Conservation (phyloP, 2,888 invertebrate genomes). For the Nebria brevicollis region DNA sequence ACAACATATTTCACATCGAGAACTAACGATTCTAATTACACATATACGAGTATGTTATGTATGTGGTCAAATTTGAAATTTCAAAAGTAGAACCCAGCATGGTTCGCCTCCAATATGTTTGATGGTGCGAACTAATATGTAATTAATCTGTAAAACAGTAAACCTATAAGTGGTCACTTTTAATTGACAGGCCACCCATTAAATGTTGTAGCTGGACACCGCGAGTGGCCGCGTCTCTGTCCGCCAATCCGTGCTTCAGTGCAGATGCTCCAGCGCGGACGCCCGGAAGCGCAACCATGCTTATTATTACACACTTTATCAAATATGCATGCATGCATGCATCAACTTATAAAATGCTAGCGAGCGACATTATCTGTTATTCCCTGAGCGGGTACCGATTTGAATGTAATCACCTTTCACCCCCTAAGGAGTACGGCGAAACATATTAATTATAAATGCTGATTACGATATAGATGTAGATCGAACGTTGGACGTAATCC, state of each 20-base stretch:
- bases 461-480: background rate
- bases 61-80: too few species aligned
- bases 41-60: too few species aligned
- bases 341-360: too few species aligned
- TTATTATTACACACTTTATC: constrained; percentile 8
- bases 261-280: background rate
- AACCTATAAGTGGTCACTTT: constrained; percentile 11
- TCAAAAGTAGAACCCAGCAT: too few species aligned
- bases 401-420: background rate
- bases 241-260: background rate
- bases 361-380: too few species aligned
- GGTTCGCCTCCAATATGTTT: background rate
- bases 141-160: constrained; percentile 23
- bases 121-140: constrained; percentile 8
- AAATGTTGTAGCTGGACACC: background rate
- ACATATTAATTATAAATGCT: background rate
- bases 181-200: constrained; percentile 15
- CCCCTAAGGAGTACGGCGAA: background rate
- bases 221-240: background rate
- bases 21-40: too few species aligned
- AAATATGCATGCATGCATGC: background rate
- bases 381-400: background rate
- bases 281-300: constrained; percentile 15
- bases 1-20: background rate
- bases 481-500: background rate